Evolutionary conservation across 2,888 invertebrate genomes (phyloP).

Genomic region (Alitta virens): DNA sequence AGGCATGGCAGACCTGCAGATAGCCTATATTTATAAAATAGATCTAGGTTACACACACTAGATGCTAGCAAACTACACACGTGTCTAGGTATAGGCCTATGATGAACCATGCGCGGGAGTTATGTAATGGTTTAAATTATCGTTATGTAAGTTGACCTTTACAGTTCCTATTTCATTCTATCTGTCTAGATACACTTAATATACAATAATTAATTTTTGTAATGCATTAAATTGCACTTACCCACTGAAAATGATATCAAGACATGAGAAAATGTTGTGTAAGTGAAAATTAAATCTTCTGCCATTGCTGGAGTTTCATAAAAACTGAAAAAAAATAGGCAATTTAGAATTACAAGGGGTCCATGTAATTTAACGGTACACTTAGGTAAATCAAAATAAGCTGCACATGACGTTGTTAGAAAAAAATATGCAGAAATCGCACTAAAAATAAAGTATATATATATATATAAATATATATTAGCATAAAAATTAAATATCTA

Average conservation of each 20-base stretch:
- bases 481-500: not conserved
- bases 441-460: too few relatives aligned
- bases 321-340: slow-evolving; percentile 50
- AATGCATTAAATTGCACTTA: slow-evolving; percentile 39
- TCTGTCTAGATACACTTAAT: not conserved
- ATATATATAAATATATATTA: not conserved
- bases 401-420: too few relatives aligned
- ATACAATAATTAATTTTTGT: not conserved
- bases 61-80: too few relatives aligned
- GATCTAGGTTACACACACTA: too few relatives aligned
- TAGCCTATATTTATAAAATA: too few relatives aligned
- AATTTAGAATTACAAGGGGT: not conserved
- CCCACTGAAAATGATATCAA: slow-evolving; percentile 57
- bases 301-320: slow-evolving; percentile 56
- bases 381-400: not conserved
- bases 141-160: too few relatives aligned
- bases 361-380: not conserved
- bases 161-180: too few relatives aligned
- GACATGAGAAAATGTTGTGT: slow-evolving; percentile 50
- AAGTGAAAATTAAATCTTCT: slow-evolving; percentile 56
- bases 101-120: too few relatives aligned
- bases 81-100: too few relatives aligned
- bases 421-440: not conserved
- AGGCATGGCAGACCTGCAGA: too few relatives aligned
- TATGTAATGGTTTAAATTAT: too few relatives aligned